A percentile compares a stretch with the other conserved stretches of the same genome.
Conservation (phyloP, 1,140 invertebrate species). For the Hirudo medicinalis region DNA sequence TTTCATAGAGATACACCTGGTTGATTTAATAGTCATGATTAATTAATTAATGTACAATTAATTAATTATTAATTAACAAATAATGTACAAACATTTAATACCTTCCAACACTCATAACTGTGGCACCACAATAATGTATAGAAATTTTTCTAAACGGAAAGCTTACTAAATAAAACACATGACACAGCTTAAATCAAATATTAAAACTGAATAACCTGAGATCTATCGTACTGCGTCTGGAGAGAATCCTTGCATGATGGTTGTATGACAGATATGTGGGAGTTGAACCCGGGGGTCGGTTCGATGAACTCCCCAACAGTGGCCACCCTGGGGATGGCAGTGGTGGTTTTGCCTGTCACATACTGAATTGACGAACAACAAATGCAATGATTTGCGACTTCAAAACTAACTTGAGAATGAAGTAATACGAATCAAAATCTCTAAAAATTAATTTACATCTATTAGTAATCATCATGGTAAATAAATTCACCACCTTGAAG, state of each 20-base stretch:
- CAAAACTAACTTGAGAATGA: neutral
- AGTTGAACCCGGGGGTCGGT: conserved; percentile 22
- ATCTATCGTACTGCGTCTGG: conserved; percentile 23
- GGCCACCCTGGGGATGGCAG: conserved; percentile 23
- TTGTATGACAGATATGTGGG: conserved; percentile 22
- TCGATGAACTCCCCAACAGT: conserved; percentile 23
- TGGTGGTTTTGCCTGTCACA: conserved; percentile 18
- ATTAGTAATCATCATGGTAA: neutral
- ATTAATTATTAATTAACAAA: neutral
- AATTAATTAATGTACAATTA: neutral
- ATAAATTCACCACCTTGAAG: conserved; percentile 18
- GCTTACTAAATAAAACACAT: neutral
- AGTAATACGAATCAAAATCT: neutral
- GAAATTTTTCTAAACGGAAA: neutral
- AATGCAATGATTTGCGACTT: neutral
- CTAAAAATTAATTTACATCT: neutral
- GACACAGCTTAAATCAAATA: neutral
- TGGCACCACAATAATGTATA: neutral
- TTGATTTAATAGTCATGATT: neutral
- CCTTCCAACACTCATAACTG: neutral
- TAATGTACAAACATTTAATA: neutral
- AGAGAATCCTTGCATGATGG: conserved; percentile 19
- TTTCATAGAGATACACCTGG: conserved; percentile 23
- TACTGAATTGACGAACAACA: conserved; percentile 15
- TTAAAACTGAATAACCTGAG: conserved; percentile 18